Evolutionary conservation across 2,888 invertebrate species (phyloP).

Genomic region (Formica aserva): DNA sequence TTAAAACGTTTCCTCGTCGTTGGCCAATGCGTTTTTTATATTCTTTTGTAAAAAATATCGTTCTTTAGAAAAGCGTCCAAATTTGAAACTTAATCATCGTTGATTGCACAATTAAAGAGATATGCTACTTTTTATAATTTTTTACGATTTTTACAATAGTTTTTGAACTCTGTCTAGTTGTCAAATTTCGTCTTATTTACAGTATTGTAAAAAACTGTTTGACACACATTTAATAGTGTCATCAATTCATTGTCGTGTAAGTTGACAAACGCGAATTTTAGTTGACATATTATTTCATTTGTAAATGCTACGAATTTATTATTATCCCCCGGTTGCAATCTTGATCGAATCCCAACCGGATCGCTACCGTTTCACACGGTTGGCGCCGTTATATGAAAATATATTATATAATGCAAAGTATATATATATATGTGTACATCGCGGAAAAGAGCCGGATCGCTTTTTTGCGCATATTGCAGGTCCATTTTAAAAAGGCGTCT

Average conservation of each 20-base stretch:
- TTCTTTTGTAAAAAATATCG: constrained; percentile 9
- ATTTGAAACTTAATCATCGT: not conserved
- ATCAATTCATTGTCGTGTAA: not conserved
- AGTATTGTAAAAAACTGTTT: not conserved
- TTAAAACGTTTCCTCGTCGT: constrained; percentile 8
- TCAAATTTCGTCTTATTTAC: not conserved
- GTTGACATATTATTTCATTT: constrained; percentile 7
- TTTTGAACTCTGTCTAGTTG: not conserved
- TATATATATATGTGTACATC: not conserved
- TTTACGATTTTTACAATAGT: not conserved
- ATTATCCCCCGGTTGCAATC: not conserved
- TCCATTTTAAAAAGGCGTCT: not conserved
- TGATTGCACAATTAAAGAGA: not conserved
- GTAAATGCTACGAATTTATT: not conserved
- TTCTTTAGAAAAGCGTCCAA: not conserved
- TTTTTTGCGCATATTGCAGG: constrained; percentile 3
- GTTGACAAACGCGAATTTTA: not conserved
- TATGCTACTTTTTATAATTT: not conserved
- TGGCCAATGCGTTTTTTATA: not conserved
- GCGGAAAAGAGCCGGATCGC: constrained; percentile 11
- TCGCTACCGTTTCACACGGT: not conserved
- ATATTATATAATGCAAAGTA: not conserved
- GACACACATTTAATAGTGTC: not conserved
- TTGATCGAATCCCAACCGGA: not conserved
- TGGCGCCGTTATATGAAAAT: not conserved